These are phyloP conservation scores for Argentina silus DNA, from an alignment of 2,797 vertebrate species.

Conservation along the genomic window DNA sequence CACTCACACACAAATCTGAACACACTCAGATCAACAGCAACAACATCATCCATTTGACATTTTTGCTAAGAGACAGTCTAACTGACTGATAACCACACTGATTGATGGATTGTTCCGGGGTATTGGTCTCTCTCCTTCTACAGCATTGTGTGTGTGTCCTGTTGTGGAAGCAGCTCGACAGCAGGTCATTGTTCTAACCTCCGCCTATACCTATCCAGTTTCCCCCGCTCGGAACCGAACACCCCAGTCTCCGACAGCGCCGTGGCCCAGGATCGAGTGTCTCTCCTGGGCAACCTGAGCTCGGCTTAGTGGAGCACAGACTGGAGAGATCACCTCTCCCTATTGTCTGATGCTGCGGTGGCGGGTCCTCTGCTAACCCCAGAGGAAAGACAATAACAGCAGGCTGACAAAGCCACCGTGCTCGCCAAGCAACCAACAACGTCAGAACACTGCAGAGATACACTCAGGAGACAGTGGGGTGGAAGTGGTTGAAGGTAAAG, in stretches of 20 bases:
- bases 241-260: conserved; percentile 61
- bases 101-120: conserved; percentile 2
- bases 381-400: not conserved
- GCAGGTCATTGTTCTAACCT: conserved; percentile 57
- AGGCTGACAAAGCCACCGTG: not conserved
- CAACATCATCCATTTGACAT: not conserved
- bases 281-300: conserved; percentile 69
- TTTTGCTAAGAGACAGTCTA: not conserved
- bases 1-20: not conserved
- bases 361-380: conserved; percentile 18
- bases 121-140: conserved; percentile 14
- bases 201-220: conserved; percentile 60
- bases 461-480: not conserved
- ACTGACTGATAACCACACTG: conserved; percentile 5
- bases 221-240: conserved; percentile 68
- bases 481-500: not conserved
- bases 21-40: too few species aligned
- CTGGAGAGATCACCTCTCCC: conserved; percentile 62
- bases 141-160: not conserved
- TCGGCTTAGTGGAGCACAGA: conserved; percentile 41
- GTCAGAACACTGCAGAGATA: not conserved
- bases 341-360: conserved; percentile 39
- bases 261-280: conserved; percentile 61
- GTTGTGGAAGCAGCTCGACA: conserved; percentile 38
- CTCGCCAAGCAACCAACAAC: not conserved